Evolutionary conservation across 1,140 invertebrate species (phyloP).

Genomic region (Magallana ariakensis): DNA sequence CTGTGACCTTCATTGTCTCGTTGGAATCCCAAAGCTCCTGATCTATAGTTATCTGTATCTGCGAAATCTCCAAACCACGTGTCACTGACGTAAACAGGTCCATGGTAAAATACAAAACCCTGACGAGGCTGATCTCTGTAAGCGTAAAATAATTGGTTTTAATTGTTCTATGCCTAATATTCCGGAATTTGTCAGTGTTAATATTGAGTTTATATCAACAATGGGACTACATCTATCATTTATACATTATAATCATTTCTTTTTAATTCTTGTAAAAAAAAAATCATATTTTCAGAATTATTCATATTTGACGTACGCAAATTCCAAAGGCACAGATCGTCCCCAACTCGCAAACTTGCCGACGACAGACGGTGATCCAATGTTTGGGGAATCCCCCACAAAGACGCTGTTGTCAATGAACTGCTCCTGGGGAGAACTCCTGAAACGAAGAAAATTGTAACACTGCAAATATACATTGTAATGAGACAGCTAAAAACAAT

Average conservation of each 20-base stretch:
- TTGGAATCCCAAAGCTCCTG: slow-evolving; percentile 43
- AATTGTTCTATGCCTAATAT: too few relatives aligned
- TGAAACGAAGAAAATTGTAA: background rate
- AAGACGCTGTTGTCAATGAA: slow-evolving; percentile 55
- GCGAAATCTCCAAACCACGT: slow-evolving; percentile 44
- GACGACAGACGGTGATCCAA: slow-evolving; percentile 50
- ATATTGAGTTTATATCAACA: too few relatives aligned
- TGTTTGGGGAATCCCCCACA: slow-evolving; percentile 57
- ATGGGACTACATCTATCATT: too few relatives aligned
- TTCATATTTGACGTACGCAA: background rate
- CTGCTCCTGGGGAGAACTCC: slow-evolving; percentile 28
- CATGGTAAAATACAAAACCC: slow-evolving; percentile 47
- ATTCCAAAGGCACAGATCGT: slow-evolving; percentile 20
- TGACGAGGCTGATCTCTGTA: slow-evolving; percentile 40
- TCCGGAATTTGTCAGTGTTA: too few relatives aligned
- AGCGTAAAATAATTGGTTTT: background rate
- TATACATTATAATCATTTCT: too few relatives aligned
- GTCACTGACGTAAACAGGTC: slow-evolving; percentile 43
- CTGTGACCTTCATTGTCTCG: slow-evolving; percentile 28
- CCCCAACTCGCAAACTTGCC: background rate
- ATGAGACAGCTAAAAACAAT: too few relatives aligned
- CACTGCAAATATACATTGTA: too few relatives aligned
- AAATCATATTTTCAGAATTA: too few relatives aligned
- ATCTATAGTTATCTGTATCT: slow-evolving; percentile 5
- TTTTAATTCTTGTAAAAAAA: too few relatives aligned